Conservation (phyloP, 2,113 vertebrate species). For the Pampusana beccarii region DNA sequence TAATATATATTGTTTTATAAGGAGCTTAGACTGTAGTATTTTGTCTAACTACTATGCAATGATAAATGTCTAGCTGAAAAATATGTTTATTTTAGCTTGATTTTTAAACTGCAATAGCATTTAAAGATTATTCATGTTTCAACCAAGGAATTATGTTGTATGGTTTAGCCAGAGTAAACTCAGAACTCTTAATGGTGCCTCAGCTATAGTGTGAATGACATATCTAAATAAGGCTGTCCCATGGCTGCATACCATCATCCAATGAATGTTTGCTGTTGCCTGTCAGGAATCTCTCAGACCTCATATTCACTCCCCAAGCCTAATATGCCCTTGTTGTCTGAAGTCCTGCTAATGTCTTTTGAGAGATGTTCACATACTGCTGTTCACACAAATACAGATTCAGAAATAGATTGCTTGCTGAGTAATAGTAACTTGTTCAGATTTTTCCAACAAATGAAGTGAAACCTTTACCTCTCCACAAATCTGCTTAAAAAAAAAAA, state of each 20-base stretch:
- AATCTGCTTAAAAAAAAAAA: background rate
- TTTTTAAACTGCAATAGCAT: conserved; percentile 55
- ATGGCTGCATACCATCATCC: conserved; percentile 55
- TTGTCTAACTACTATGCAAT: conserved; percentile 53
- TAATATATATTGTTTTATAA: conserved; percentile 62
- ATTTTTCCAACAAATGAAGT: background rate
- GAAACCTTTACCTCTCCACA: background rate
- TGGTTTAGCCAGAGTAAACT: conserved; percentile 67
- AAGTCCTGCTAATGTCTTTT: background rate
- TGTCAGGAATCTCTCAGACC: conserved; percentile 23
- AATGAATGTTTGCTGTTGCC: conserved; percentile 40
- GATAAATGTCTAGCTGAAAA: conserved; percentile 56
- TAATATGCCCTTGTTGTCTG: background rate
- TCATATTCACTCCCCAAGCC: background rate
- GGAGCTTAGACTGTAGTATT: conserved; percentile 37
- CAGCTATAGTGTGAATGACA: conserved; percentile 72
- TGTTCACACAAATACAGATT: background rate
- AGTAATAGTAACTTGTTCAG: background rate
- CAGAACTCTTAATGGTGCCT: conserved; percentile 52
- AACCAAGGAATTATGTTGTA: conserved; percentile 72
- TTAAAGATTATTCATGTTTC: conserved; percentile 53
- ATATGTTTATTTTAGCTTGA: conserved; percentile 58
- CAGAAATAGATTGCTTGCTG: background rate
- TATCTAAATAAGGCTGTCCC: conserved; percentile 72
- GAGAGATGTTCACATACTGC: background rate